Conservation (phyloP, 2,797 vertebrate genomes). For the Micromesistius poutassou region DNA sequence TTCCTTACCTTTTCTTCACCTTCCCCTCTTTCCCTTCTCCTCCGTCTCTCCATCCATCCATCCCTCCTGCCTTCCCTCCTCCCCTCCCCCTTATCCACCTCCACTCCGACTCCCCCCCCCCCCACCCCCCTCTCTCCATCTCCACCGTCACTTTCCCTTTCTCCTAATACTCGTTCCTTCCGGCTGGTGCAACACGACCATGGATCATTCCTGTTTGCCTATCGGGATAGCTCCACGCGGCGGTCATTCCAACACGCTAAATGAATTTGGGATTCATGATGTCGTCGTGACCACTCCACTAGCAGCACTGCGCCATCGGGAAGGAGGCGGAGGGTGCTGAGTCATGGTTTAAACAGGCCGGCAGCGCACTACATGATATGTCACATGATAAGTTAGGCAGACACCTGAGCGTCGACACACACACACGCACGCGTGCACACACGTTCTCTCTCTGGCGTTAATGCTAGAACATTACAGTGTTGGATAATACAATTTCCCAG, state of each 20-base stretch:
- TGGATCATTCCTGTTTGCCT: background rate
- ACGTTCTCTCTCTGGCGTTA: background rate
- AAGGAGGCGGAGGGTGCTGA: background rate
- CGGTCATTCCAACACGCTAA: background rate
- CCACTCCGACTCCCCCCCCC: background rate
- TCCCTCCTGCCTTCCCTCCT: too few relatives aligned
- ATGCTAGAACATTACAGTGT: background rate
- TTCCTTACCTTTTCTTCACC: too few relatives aligned
- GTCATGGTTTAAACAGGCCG: too few relatives aligned
- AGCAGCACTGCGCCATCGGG: background rate
- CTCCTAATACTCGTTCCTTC: background rate
- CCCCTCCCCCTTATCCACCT: background rate
- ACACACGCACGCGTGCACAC: background rate
- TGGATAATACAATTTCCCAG: background rate
- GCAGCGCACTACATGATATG: too few relatives aligned
- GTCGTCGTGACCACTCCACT: background rate
- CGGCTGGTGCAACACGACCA: background rate
- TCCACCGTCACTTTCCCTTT: background rate
- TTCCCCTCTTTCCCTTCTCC: background rate
- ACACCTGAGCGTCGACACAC: background rate
- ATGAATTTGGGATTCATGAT: background rate
- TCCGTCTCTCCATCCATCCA: too few relatives aligned
- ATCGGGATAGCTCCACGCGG: too few relatives aligned
- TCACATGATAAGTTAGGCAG: too few relatives aligned
- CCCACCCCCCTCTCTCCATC: background rate